Conservation (phyloP, 1,140 invertebrate species). For the Zeugodacus cucurbitae region DNA sequence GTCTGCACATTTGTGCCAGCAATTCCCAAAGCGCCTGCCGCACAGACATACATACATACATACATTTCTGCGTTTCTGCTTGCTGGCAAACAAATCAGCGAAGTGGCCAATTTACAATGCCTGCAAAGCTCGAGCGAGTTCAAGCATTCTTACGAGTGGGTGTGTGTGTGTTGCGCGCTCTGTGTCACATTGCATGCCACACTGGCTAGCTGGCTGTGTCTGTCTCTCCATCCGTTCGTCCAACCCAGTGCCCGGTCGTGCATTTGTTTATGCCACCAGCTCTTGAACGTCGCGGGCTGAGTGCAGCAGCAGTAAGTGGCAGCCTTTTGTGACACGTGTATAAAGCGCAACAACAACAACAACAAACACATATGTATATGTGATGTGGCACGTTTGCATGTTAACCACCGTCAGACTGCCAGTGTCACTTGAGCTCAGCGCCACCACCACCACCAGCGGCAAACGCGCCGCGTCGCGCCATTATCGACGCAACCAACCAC, state of each 20-base stretch:
- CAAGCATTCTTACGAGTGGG: neutral
- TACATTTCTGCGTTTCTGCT: neutral
- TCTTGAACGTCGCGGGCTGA: too few relatives aligned
- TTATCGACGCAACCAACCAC: constrained; percentile 11
- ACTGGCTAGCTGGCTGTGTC: neutral
- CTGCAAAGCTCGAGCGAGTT: neutral
- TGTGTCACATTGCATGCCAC: constrained; percentile 26
- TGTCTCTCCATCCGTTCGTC: too few relatives aligned
- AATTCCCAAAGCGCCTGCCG: constrained; percentile 16
- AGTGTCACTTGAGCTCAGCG: constrained; percentile 25
- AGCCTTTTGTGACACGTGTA: constrained; percentile 32
- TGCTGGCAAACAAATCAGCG: neutral
- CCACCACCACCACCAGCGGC: neutral
- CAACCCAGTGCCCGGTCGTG: neutral
- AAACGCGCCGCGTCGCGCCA: neutral
- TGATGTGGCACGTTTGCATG: neutral
- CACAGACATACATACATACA: neutral
- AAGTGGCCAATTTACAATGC: constrained; percentile 8
- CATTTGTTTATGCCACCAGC: constrained; percentile 25
- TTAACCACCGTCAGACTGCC: neutral
- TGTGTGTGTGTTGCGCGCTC: neutral
- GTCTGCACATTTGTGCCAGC: constrained; percentile 32
- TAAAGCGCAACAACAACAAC: neutral
- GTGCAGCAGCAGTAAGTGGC: neutral
- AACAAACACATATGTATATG: neutral